Conservation (phyloP, 2,888 invertebrate species). For the Leptopilina myrica region DNA sequence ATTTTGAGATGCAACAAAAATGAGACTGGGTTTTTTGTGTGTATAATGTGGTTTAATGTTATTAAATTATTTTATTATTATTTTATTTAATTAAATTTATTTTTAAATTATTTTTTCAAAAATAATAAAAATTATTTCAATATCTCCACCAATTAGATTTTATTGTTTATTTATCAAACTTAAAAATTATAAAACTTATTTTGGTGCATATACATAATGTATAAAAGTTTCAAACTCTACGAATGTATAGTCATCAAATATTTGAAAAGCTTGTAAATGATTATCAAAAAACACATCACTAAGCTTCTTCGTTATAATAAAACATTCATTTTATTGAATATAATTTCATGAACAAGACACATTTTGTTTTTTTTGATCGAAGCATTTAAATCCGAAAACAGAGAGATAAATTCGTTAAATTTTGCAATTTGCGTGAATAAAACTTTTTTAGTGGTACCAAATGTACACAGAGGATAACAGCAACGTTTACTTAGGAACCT, state of each 20-base stretch:
- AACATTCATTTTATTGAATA: neutral
- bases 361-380: neutral
- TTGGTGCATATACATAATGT: neutral
- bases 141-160: too few species aligned
- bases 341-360: neutral
- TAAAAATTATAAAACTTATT: neutral
- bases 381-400: neutral
- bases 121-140: too few species aligned
- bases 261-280: neutral
- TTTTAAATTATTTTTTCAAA: too few species aligned
- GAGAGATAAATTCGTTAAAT: neutral
- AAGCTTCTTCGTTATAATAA: neutral
- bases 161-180: neutral
- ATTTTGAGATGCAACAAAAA: too few species aligned
- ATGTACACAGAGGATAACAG: neutral
- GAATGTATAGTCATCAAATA: neutral
- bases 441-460: neutral
- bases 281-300: neutral
- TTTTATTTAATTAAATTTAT: too few species aligned
- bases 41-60: too few species aligned
- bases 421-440: neutral
- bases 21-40: too few species aligned
- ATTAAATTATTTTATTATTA: too few species aligned
- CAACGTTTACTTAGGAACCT: conserved; percentile 10
- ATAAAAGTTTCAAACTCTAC: neutral